Conservation (phyloP, 37 sponge, comb jelly and placozoan species). For the Beroe ovata region DNA sequence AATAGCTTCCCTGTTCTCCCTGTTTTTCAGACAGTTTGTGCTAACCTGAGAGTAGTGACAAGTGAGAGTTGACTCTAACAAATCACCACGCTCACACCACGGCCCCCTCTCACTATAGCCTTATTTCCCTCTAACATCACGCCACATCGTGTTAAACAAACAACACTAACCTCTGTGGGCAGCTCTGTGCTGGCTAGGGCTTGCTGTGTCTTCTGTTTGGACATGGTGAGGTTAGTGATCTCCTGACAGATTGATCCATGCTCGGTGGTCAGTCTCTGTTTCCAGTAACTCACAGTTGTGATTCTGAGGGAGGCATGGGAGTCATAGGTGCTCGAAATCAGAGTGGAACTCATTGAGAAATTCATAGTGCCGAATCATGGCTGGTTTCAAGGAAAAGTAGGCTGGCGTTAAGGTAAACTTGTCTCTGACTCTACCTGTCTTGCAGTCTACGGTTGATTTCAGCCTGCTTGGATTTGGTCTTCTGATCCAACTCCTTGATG, state of each 20-base stretch:
- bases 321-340: not conserved
- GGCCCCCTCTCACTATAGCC: too few relatives aligned
- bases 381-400: too few relatives aligned
- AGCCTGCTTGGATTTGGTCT: slow-evolving; percentile 60
- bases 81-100: too few relatives aligned
- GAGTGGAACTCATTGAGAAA: too few relatives aligned
- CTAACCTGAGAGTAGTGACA: not conserved
- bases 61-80: too few relatives aligned
- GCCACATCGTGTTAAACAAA: not conserved
- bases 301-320: not conserved
- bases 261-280: slow-evolving; percentile 54
- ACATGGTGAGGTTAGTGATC: slow-evolving; percentile 64
- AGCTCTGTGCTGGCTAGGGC: slow-evolving; percentile 57
- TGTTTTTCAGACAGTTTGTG: slow-evolving; percentile 60
- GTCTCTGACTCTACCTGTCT: slow-evolving; percentile 52
- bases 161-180: slow-evolving; percentile 15
- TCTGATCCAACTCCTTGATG: slow-evolving; percentile 65
- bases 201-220: slow-evolving; percentile 64
- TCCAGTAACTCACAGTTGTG: slow-evolving; percentile 61
- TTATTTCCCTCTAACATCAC: slow-evolving; percentile 23
- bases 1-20: slow-evolving; percentile 55
- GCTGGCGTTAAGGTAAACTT: too few relatives aligned
- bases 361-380: too few relatives aligned
- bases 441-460: slow-evolving; percentile 52
- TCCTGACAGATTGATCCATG: slow-evolving; percentile 66